Conservation (phyloP, 2,797 vertebrate species). For the Rhodeus uyekii region DNA sequence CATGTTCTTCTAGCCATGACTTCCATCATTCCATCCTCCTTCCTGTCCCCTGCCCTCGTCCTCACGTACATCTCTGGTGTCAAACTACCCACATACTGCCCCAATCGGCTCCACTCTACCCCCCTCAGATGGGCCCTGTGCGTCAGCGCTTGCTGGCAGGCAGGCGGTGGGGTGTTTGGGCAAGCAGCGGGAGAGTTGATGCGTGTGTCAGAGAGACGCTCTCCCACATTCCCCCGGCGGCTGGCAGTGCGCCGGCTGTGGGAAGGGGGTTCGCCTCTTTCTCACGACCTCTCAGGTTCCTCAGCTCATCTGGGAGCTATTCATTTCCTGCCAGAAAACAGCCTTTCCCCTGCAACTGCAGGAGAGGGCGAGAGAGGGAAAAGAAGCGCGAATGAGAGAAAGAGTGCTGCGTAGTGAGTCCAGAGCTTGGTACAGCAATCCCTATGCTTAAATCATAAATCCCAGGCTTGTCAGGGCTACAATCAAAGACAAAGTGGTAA, state of each 20-base stretch:
- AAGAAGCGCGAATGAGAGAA: slow-evolving; percentile 39
- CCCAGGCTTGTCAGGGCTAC: slow-evolving; percentile 84
- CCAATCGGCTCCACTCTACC: slow-evolving; percentile 23
- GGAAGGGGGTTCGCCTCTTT: slow-evolving; percentile 92
- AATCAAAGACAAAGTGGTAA: slow-evolving; percentile 80
- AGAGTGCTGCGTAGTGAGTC: slow-evolving; percentile 82
- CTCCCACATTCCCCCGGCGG: slow-evolving; percentile 84
- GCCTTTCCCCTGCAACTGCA: slow-evolving; percentile 86
- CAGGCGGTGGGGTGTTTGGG: slow-evolving; percentile 73
- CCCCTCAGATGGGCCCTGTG: slow-evolving; percentile 37
- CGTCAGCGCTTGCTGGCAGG: slow-evolving; percentile 24
- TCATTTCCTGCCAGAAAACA: slow-evolving; percentile 98
- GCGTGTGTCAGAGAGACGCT: slow-evolving; percentile 88
- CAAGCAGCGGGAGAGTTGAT: slow-evolving; percentile 78
- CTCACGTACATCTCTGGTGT: slow-evolving; percentile 51
- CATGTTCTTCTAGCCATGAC: not conserved
- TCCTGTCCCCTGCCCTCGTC: slow-evolving; percentile 36
- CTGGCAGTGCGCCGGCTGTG: slow-evolving; percentile 87
- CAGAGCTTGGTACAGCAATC: slow-evolving; percentile 87
- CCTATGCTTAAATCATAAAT: slow-evolving; percentile 89
- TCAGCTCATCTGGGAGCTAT: slow-evolving; percentile 98
- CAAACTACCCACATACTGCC: slow-evolving; percentile 57
- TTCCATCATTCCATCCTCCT: not conserved
- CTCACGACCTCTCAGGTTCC: slow-evolving; percentile 98
- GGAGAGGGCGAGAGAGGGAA: slow-evolving; percentile 64